Evolutionary conservation across 2,797 vertebrate species (phyloP).

Genomic region (Rhadinocentrus ornatus): DNA sequence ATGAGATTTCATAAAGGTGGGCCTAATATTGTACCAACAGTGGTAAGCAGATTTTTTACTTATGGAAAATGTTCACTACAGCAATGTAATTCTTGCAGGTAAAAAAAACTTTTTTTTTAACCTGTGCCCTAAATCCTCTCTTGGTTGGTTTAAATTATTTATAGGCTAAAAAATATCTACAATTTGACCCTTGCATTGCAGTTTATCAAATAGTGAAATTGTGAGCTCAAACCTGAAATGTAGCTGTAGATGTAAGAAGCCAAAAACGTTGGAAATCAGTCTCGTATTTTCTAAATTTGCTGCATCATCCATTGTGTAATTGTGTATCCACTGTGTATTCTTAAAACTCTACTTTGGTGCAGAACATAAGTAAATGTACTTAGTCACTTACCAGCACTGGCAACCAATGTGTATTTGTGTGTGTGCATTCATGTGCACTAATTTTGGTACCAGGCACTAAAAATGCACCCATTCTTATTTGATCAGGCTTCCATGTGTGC

Average conservation of each 20-base stretch:
- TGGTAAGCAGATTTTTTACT: too few species aligned
- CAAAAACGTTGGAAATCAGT: neutral
- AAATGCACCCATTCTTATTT: slow-evolving; percentile 31
- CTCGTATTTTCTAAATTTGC: neutral
- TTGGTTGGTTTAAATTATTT: neutral
- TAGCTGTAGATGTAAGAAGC: neutral
- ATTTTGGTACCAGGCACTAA: slow-evolving; percentile 37
- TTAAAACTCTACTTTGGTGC: neutral
- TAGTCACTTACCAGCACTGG: neutral
- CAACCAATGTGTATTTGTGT: slow-evolving; percentile 18
- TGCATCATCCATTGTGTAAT: neutral
- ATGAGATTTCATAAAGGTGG: too few species aligned
- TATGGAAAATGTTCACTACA: too few species aligned
- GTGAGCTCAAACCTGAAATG: neutral
- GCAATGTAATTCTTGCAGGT: too few species aligned
- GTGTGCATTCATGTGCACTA: slow-evolving; percentile 22
- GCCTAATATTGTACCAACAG: too few species aligned
- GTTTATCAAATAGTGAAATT: neutral
- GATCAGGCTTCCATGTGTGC: slow-evolving; percentile 22
- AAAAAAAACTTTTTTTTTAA: neutral
- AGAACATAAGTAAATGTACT: neutral
- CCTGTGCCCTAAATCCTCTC: neutral
- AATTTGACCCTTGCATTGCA: neutral
- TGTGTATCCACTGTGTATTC: neutral
- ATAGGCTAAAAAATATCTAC: neutral